Base-by-base conservation (phyloP, 2,797 vertebrate genomes). In the Distichodus sexfasciatus region DNA sequence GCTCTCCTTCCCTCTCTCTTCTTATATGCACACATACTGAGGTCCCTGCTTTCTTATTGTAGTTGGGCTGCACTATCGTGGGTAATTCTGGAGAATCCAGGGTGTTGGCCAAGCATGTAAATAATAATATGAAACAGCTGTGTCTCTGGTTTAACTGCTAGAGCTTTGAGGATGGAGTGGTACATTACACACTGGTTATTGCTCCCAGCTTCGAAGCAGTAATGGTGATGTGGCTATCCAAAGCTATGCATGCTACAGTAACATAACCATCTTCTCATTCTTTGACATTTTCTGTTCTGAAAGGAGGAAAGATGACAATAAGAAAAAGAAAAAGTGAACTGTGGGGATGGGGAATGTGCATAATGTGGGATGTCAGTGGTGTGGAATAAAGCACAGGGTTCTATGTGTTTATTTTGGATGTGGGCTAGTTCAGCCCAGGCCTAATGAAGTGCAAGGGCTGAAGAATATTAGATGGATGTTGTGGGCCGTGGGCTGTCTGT, bases 371-470 rank as follows among this genome's bases (percentile, higher is more conserved):
- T 44, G 35, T 67, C 26, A 77, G 53, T 50, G 11, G 61, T 55
- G 66, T 79, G 76, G 84, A 85, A 71, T 41, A 78, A 84, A 81
- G 84, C 81, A 81, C 78, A 72, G 80, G 83, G 83, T 84, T 68
- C 61, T 83, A 82, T 86, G 86, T 90, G 87, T 92, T 91, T 90
- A 85, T 87, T 90, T 90, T 92, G 87, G 86, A 88, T 81, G 83
- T 84, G 84, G 77, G 28, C 7, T 31, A 36, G 21, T 2, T 10
- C 41, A 76, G 68, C 74, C 82, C 74, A 63, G 74, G 81, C 86
- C 83, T 81, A 74, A 65, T 77, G 59, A 59, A 6, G 50, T 44
- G 21, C 51, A 21, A 28, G 31, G 44, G 31, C 5, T 76, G 74
- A 74, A 68, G 62, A 64, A 38, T 26, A 51, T 24, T 26, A 26